These are phyloP conservation scores for Hiodon tergisus DNA, from an alignment of 2,113 vertebrate species.

Conservation along the genomic window DNA sequence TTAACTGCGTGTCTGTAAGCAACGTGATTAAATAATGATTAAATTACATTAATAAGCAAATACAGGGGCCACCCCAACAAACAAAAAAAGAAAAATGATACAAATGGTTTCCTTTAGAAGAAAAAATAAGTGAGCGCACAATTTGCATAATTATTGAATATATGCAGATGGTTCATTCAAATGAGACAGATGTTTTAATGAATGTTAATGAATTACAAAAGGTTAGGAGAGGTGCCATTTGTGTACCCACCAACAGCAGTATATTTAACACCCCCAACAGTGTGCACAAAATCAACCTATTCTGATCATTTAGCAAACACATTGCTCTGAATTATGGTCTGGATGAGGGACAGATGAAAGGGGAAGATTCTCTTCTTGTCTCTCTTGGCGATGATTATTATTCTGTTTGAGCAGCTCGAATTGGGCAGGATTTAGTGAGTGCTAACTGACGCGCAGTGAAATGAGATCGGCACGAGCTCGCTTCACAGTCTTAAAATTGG, in stretches of 20 bases:
- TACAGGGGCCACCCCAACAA: conserved; percentile 54
- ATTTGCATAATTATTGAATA: conserved; percentile 42
- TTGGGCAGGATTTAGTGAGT: conserved; percentile 56
- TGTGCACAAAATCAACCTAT: conserved; percentile 50
- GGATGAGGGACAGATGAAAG: conserved; percentile 55
- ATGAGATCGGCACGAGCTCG: conserved; percentile 17
- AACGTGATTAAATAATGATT: conserved; percentile 65
- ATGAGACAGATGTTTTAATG: conserved; percentile 70
- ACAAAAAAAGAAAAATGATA: conserved; percentile 41
- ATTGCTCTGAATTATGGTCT: conserved; percentile 59
- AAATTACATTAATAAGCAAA: conserved; percentile 70
- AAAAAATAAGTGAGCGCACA: conserved; percentile 37
- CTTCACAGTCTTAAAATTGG: conserved; percentile 20
- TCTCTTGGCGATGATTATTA: conserved; percentile 59
- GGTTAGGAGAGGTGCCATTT: conserved; percentile 48
- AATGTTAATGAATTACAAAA: conserved; percentile 72
- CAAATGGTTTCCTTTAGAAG: conserved; percentile 34
- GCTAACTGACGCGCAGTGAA: conserved; percentile 36
- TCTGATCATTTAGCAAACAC: conserved; percentile 64
- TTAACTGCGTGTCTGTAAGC: conserved; percentile 63
- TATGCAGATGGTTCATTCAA: conserved; percentile 62
- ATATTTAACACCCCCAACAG: conserved; percentile 55
- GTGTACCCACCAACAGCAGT: conserved; percentile 47
- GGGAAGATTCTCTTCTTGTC: conserved; percentile 66
- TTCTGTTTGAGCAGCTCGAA: conserved; percentile 67